Evolutionary conservation across 2,888 invertebrate species (phyloP).

Genomic region (Tachystola acroxantha): DNA sequence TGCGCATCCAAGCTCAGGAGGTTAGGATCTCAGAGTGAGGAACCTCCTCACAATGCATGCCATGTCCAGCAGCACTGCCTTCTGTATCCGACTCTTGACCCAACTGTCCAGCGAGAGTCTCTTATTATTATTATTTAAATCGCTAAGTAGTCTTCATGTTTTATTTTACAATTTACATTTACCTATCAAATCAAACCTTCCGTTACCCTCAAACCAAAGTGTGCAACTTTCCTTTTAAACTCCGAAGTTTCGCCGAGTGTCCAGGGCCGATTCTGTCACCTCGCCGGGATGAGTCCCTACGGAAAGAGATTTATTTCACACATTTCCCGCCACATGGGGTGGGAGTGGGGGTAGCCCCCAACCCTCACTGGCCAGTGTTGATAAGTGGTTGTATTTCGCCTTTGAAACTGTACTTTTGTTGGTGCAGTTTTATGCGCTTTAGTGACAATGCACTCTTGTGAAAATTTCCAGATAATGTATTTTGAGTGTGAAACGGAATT

Average conservation of each 20-base stretch:
- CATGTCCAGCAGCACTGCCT: too few species aligned
- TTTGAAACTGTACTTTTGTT: constrained; percentile 21
- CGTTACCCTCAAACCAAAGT: background rate
- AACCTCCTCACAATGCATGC: too few species aligned
- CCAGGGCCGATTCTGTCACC: constrained; percentile 41
- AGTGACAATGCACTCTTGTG: background rate
- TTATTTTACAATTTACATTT: too few species aligned
- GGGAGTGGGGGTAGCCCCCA: constrained; percentile 11
- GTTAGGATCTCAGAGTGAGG: too few species aligned
- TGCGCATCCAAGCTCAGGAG: too few species aligned
- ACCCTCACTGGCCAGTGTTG: constrained; percentile 29
- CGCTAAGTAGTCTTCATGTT: too few species aligned
- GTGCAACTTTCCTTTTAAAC: background rate
- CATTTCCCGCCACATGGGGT: constrained; percentile 18
- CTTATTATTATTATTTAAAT: too few species aligned
- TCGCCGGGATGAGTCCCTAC: constrained; percentile 28
- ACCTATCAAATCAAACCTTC: background rate
- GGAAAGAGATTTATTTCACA: constrained; percentile 41
- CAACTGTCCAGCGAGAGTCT: too few species aligned
- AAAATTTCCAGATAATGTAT: too few species aligned
- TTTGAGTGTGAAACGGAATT: too few species aligned
- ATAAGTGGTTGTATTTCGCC: constrained; percentile 32
- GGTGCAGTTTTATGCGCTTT: constrained; percentile 9
- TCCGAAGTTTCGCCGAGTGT: constrained; percentile 34
- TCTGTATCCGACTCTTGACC: too few species aligned